A percentile compares a stretch with the other conserved stretches of the same genome.
Conservation (phyloP, 2,113 vertebrate species). For the Camarhynchus parvulus region DNA sequence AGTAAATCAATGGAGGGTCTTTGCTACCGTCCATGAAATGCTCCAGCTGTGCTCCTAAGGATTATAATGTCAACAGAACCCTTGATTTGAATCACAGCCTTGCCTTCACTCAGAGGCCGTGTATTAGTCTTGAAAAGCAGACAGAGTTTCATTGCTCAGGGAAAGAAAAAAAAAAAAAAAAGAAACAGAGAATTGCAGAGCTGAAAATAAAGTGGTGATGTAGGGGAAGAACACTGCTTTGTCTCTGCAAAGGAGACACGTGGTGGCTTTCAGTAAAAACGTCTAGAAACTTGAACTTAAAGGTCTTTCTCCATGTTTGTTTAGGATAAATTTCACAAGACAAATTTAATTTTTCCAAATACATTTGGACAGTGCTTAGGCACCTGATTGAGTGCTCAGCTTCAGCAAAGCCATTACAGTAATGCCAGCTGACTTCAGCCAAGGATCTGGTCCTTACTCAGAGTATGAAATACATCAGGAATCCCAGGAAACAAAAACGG, state of each 20-base stretch:
- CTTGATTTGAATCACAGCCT: conserved; percentile 72
- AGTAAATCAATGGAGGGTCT: conserved; percentile 67
- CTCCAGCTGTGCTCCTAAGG: conserved; percentile 67
- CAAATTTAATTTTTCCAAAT: not conserved
- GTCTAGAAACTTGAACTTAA: not conserved
- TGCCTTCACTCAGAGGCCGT: conserved; percentile 65
- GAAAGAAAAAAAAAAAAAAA: not conserved
- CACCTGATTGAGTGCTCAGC: not conserved
- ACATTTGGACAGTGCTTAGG: not conserved
- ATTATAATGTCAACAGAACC: conserved; percentile 72
- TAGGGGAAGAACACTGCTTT: not conserved
- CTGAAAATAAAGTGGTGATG: conserved; percentile 66
- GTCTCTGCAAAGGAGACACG: not conserved
- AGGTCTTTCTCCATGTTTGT: not conserved
- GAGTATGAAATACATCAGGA: not conserved
- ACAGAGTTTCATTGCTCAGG: conserved; percentile 35
- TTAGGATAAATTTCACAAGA: not conserved
- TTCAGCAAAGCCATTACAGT: not conserved
- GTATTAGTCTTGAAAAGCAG: conserved; percentile 55
- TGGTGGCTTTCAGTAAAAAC: not conserved
- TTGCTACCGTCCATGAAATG: conserved; percentile 67
- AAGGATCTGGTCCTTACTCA: not conserved
- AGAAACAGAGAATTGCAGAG: not conserved
- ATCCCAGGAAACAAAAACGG: not conserved
- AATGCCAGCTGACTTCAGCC: not conserved